Evolutionary conservation across 2,888 invertebrate species (phyloP).

Genomic region (Cosmorhoe ocellata): DNA sequence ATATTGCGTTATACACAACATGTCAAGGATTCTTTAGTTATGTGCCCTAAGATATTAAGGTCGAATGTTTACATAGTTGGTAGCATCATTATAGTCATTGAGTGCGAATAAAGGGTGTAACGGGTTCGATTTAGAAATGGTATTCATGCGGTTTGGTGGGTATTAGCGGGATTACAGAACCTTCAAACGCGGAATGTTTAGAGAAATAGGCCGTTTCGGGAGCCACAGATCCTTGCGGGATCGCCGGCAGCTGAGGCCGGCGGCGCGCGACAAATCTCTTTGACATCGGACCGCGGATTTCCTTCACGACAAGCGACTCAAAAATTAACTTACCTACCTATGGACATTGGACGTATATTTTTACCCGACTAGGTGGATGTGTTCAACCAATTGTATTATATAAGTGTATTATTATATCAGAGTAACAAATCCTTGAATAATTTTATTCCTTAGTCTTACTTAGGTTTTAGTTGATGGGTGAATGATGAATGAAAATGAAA

Average conservation of each 20-base stretch:
- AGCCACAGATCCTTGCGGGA: slow-evolving; percentile 42
- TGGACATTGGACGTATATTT: too few relatives aligned
- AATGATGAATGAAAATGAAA: too few relatives aligned
- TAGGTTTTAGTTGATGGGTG: too few relatives aligned
- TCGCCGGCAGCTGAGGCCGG: slow-evolving; percentile 49
- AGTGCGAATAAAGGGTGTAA: slow-evolving; percentile 39
- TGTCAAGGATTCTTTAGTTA: not conserved
- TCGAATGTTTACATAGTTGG: slow-evolving; percentile 4
- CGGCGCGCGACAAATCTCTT: slow-evolving; percentile 36
- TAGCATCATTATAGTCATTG: slow-evolving; percentile 27
- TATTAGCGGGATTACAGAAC: slow-evolving; percentile 52
- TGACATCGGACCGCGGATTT: slow-evolving; percentile 39
- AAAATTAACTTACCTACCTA: slow-evolving; percentile 26
- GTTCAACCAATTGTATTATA: too few relatives aligned
- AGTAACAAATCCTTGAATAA: too few relatives aligned
- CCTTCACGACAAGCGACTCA: slow-evolving; percentile 25
- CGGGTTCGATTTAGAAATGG: slow-evolving; percentile 49
- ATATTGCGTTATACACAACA: too few relatives aligned
- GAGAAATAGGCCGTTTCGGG: slow-evolving; percentile 45
- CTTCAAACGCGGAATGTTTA: slow-evolving; percentile 52
- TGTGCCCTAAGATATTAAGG: slow-evolving; percentile 3
- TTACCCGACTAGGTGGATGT: slow-evolving; percentile 3
- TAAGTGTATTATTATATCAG: too few relatives aligned
- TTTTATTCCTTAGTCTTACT: too few relatives aligned
- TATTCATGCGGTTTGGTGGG: slow-evolving; percentile 54